Evolutionary conservation across 2,113 vertebrate species (phyloP).

Genomic region (Climacteris rufus): DNA sequence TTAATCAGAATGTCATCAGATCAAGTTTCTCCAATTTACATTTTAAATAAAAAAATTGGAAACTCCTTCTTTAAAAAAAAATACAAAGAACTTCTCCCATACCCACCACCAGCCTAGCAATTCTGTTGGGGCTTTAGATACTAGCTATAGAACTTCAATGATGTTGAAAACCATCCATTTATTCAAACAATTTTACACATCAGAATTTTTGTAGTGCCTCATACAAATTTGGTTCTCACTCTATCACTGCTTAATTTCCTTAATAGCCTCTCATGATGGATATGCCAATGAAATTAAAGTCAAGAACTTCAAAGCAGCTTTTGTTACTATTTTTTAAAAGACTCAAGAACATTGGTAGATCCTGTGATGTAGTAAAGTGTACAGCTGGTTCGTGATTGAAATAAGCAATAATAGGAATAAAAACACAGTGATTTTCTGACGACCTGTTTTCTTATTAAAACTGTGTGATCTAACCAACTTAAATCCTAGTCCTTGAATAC

Average conservation of each 20-base stretch:
- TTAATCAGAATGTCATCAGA: not conserved
- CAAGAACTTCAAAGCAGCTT: not conserved
- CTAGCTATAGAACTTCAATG: not conserved
- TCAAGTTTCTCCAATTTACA: not conserved
- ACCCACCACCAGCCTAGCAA: not conserved
- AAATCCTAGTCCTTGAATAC: not conserved
- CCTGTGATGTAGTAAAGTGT: not conserved
- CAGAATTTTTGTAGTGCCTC: not conserved
- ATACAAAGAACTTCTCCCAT: fast-evolving
- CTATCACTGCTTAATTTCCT: not conserved
- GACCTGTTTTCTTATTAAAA: not conserved
- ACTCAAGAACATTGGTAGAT: not conserved
- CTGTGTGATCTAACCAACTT: not conserved
- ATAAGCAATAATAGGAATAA: not conserved
- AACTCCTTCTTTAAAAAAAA: not conserved
- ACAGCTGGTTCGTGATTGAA: not conserved
- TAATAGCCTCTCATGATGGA: not conserved
- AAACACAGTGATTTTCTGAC: not conserved
- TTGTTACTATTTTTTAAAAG: not conserved
- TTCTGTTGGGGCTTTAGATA: not conserved
- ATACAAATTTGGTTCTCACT: not conserved
- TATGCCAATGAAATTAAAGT: not conserved
- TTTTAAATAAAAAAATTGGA: not conserved
- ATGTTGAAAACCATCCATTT: not conserved
- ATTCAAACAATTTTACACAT: not conserved